Percentiles rank a stretch among this genome's conserved stretches.
Evolutionary conservation across 2,797 vertebrate species (phyloP).

Genomic region (Melanotaenia nigrans): DNA sequence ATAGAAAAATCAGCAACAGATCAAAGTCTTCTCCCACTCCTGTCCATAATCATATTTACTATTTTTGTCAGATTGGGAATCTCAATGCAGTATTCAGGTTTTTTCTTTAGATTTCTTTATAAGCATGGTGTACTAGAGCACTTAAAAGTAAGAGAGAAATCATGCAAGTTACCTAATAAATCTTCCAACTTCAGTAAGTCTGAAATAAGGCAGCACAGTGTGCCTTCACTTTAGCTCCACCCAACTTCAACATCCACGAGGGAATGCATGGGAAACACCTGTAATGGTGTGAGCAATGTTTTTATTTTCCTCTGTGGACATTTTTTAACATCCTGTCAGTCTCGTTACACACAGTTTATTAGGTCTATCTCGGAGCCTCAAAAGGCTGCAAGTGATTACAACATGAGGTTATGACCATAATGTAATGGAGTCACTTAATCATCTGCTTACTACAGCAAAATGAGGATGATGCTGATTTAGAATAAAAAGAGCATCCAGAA

Average conservation of each 20-base stretch:
- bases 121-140: neutral
- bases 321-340: slow-evolving; percentile 1
- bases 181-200: neutral
- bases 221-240: neutral
- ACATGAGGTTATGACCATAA: slow-evolving; percentile 26
- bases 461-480: slow-evolving; percentile 2
- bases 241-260: neutral
- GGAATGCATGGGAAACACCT: slow-evolving; percentile 18
- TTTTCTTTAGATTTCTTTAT: neutral
- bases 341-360: slow-evolving; percentile 20
- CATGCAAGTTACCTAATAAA: neutral
- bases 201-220: neutral
- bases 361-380: slow-evolving; percentile 26
- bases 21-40: neutral
- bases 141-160: neutral
- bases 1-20: neutral
- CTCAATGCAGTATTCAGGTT: neutral
- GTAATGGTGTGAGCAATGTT: neutral
- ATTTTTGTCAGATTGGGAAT: neutral
- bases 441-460: slow-evolving; percentile 1
- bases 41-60: no score
- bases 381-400: slow-evolving; percentile 33
- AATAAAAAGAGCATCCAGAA: slow-evolving; percentile 13
- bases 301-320: slow-evolving; percentile 8
- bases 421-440: slow-evolving; percentile 33